These are phyloP conservation scores for Leucopsar rothschildi DNA, from an alignment of 2,113 vertebrate genomes.

Conservation along the genomic window DNA sequence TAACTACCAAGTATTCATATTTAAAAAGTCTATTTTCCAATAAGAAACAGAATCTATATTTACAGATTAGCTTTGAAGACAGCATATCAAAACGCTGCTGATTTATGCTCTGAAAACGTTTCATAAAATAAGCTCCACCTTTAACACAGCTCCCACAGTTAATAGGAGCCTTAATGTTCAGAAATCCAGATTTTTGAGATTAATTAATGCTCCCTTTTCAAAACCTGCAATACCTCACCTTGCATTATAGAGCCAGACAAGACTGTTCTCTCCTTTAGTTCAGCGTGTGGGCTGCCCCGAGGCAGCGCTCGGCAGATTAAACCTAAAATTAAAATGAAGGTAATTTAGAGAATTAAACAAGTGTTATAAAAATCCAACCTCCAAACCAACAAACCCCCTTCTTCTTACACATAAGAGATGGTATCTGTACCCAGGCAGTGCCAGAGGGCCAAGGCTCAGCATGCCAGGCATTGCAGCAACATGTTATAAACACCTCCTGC, in stretches of 20 bases:
- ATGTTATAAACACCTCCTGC: neutral
- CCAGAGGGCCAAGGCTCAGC: neutral
- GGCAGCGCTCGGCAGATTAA: constrained; percentile 92
- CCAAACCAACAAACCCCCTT: neutral
- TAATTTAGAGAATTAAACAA: constrained; percentile 20
- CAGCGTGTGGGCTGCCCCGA: constrained; percentile 87
- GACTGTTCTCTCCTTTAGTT: constrained; percentile 88
- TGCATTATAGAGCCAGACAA: constrained; percentile 97
- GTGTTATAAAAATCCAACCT: neutral
- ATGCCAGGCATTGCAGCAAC: neutral
- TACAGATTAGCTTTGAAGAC: neutral
- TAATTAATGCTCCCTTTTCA: neutral
- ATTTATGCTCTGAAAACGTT: neutral
- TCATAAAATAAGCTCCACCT: neutral
- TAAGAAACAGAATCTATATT: neutral
- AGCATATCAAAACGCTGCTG: neutral
- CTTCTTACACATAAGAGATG: neutral
- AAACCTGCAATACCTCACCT: constrained; percentile 71
- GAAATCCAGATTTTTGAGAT: neutral
- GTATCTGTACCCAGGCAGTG: neutral
- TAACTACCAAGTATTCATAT: neutral
- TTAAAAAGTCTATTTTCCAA: neutral
- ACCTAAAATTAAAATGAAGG: constrained; percentile 70
- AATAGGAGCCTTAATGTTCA: neutral
- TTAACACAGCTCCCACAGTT: neutral